Evolutionary conservation across 2,113 vertebrate species (phyloP).

Genomic region (Pelusios castaneus): DNA sequence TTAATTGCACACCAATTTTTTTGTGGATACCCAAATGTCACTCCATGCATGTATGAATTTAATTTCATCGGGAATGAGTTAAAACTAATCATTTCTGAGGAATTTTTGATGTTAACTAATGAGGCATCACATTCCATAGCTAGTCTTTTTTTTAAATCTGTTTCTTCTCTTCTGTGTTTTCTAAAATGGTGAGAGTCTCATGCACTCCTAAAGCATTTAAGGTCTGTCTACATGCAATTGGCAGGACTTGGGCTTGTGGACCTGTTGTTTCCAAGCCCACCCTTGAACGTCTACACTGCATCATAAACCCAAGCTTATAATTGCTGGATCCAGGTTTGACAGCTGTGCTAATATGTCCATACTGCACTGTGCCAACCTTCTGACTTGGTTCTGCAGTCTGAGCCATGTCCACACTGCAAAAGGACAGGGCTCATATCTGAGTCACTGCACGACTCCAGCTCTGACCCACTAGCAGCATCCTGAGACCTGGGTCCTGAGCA

Average conservation of each 20-base stretch:
- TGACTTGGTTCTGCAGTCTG: neutral
- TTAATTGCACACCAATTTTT: conserved; percentile 45
- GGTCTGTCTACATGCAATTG: neutral
- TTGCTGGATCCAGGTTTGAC: neutral
- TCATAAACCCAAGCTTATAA: neutral
- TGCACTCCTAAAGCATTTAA: neutral
- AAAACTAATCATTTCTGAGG: conserved; percentile 47
- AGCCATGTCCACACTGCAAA: neutral
- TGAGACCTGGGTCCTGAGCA: no score
- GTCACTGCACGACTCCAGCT: no score
- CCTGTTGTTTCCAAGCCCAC: neutral
- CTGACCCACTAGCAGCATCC: no score
- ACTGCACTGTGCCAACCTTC: neutral
- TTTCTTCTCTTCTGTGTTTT: neutral
- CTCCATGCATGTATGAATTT: conserved; percentile 34
- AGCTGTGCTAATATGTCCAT: neutral
- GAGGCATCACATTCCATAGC: neutral
- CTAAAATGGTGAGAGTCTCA: neutral
- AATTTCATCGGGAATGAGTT: conserved; percentile 50
- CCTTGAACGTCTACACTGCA: neutral
- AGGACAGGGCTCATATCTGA: neutral
- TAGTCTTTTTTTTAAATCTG: neutral
- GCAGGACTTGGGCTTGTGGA: neutral
- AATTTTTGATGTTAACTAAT: conserved; percentile 57
- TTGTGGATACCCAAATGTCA: conserved; percentile 45